These are phyloP conservation scores for Arrhamphus sclerolepis DNA, from an alignment of 2,797 vertebrate species.

Conservation along the genomic window DNA sequence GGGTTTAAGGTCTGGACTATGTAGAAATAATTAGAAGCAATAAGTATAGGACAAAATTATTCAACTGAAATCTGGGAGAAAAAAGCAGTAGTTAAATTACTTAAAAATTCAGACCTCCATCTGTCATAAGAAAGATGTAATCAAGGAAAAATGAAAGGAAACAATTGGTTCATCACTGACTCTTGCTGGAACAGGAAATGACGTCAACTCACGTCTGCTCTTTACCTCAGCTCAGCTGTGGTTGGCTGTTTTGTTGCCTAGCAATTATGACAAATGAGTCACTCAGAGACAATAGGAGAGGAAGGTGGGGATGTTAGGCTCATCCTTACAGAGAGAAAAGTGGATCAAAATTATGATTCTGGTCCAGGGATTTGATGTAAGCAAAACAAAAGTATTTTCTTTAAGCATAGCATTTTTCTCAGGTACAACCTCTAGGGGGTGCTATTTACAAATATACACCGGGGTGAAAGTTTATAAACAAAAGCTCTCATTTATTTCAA, in stretches of 20 bases:
- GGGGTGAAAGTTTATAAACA: too few species aligned
- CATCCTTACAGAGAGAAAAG: slow-evolving; percentile 26
- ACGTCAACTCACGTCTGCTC: slow-evolving; percentile 61
- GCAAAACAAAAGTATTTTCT: slow-evolving; percentile 12
- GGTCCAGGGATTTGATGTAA: slow-evolving; percentile 18
- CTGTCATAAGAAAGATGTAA: neutral
- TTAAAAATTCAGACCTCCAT: too few species aligned
- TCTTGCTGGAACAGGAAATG: slow-evolving; percentile 72
- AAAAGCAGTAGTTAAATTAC: neutral
- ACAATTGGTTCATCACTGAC: slow-evolving; percentile 69
- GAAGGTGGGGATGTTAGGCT: slow-evolving; percentile 16
- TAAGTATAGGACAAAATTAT: too few species aligned
- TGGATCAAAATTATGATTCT: slow-evolving; percentile 12
- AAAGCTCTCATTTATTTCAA: too few species aligned
- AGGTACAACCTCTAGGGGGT: slow-evolving; percentile 25
- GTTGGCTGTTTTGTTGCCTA: slow-evolving; percentile 74
- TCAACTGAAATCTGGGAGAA: slow-evolving; percentile 6
- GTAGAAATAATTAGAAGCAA: too few species aligned
- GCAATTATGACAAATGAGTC: slow-evolving; percentile 76
- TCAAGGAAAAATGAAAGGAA: slow-evolving; percentile 34
- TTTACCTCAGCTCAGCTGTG: slow-evolving; percentile 55
- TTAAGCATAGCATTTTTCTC: slow-evolving; percentile 13
- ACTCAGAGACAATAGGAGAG: slow-evolving; percentile 38
- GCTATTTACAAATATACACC: slow-evolving; percentile 19
- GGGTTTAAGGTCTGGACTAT: too few species aligned